Evolutionary conservation across 1,140 invertebrate species (phyloP).

Genomic region (Scaptodrosophila lebanonensis): DNA sequence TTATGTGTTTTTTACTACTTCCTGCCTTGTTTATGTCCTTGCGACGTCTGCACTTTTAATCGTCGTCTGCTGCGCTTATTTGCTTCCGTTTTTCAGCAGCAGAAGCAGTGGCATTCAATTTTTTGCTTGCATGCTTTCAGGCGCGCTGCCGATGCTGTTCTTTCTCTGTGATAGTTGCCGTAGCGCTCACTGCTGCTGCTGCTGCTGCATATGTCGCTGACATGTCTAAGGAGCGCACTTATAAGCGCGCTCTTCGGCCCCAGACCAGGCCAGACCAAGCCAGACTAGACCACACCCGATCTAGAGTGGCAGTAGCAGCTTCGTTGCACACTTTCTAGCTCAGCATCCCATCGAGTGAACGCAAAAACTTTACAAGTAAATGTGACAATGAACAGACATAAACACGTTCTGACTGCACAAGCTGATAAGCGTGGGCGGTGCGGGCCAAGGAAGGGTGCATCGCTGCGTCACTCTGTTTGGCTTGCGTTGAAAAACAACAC

Average conservation of each 20-base stretch:
- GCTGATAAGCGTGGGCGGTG: constrained; percentile 31
- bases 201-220: constrained; percentile 54
- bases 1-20: constrained; percentile 51
- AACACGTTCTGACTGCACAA: constrained; percentile 56
- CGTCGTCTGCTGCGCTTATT: constrained; percentile 43
- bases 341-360: too few relatives aligned
- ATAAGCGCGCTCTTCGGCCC: constrained; percentile 25
- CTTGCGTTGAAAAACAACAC: constrained; percentile 42
- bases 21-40: constrained; percentile 51
- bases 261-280: too few relatives aligned
- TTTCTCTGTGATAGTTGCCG: neutral
- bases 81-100: constrained; percentile 42
- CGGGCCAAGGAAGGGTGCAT: neutral
- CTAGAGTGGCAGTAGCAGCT: constrained; percentile 40
- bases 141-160: neutral
- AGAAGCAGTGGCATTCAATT: constrained; percentile 34
- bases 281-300: too few relatives aligned
- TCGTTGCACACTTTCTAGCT: constrained; percentile 1
- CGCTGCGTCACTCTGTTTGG: constrained; percentile 24
- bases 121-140: constrained; percentile 18
- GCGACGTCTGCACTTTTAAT: constrained; percentile 57
- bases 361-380: constrained; percentile 50
- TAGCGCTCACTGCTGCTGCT: neutral
- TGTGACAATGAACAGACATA: constrained; percentile 63
- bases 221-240: constrained; percentile 47